Percentiles rank a stretch among this genome's conserved stretches.
These are phyloP conservation scores for Pseudoips prasinana DNA, from an alignment of 2,888 invertebrate genomes.

Conservation along the genomic window DNA sequence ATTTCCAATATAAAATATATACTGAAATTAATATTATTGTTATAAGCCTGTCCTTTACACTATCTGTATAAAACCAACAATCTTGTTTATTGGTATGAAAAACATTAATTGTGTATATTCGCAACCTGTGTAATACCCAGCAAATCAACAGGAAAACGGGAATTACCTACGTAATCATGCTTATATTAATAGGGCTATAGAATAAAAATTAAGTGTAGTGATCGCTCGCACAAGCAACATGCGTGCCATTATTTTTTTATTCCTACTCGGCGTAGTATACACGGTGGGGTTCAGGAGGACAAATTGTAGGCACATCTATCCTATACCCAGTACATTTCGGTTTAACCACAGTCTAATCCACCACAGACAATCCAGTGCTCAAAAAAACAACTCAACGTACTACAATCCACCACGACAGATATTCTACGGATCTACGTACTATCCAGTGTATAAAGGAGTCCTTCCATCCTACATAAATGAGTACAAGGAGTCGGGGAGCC, in stretches of 20 bases:
- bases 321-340: conserved; percentile 16
- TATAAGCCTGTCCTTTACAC: no score
- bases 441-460: conserved; percentile 50
- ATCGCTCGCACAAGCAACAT: conserved; percentile 23
- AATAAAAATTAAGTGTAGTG: no score
- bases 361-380: conserved; percentile 42
- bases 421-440: conserved; percentile 41
- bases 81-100: no score
- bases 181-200: no score
- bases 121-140: no score
- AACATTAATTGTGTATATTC: no score
- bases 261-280: background rate
- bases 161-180: no score
- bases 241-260: conserved; percentile 12
- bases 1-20: no score
- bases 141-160: no score
- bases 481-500: conserved; percentile 55
- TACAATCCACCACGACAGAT: conserved; percentile 54
- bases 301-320: conserved; percentile 12
- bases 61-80: no score
- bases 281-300: background rate
- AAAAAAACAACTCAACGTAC: conserved; percentile 55
- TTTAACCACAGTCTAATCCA: conserved; percentile 19
- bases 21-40: no score
- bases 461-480: conserved; percentile 56